Conservation (phyloP, 2,113 vertebrate species). For the Tragelaphus strepsiceros region DNA sequence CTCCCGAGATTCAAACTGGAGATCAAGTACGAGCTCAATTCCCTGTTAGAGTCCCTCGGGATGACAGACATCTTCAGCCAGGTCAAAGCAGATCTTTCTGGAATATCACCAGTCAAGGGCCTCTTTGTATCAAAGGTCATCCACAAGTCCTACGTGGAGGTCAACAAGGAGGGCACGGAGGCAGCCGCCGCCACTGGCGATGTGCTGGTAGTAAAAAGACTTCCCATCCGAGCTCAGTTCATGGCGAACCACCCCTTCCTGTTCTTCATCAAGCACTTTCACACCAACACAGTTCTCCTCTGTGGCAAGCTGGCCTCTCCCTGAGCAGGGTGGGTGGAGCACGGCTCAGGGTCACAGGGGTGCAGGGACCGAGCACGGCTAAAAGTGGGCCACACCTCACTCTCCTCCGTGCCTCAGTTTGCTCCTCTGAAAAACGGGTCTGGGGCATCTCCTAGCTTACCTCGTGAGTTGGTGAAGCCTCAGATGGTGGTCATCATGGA, state of each 20-base stretch:
- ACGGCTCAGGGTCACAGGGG: background rate
- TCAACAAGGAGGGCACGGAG: slow-evolving; percentile 73
- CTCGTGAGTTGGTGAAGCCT: background rate
- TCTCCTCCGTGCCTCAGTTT: background rate
- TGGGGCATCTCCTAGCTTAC: background rate
- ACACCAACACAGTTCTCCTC: slow-evolving; percentile 70
- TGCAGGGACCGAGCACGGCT: too few species aligned
- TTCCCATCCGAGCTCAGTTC: slow-evolving; percentile 62
- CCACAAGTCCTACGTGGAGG: slow-evolving; percentile 73
- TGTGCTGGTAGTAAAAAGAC: slow-evolving; percentile 30
- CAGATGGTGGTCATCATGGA: background rate
- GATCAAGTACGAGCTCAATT: slow-evolving; percentile 65
- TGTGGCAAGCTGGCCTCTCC: slow-evolving; percentile 74
- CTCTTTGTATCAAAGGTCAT: slow-evolving; percentile 66
- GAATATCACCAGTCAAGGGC: slow-evolving; percentile 61
- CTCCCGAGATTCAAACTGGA: slow-evolving; percentile 79
- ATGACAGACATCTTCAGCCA: slow-evolving; percentile 66
- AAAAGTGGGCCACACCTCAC: background rate
- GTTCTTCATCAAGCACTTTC: slow-evolving; percentile 74
- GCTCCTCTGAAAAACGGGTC: background rate
- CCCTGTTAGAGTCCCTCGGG: slow-evolving; percentile 71
- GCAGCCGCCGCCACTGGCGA: slow-evolving; percentile 60
- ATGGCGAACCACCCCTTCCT: slow-evolving; percentile 76
- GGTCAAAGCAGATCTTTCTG: slow-evolving; percentile 69
- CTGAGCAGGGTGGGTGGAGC: background rate